These are phyloP conservation scores for Pheucticus melanocephalus DNA, from an alignment of 2,113 vertebrate species.

Conservation along the genomic window DNA sequence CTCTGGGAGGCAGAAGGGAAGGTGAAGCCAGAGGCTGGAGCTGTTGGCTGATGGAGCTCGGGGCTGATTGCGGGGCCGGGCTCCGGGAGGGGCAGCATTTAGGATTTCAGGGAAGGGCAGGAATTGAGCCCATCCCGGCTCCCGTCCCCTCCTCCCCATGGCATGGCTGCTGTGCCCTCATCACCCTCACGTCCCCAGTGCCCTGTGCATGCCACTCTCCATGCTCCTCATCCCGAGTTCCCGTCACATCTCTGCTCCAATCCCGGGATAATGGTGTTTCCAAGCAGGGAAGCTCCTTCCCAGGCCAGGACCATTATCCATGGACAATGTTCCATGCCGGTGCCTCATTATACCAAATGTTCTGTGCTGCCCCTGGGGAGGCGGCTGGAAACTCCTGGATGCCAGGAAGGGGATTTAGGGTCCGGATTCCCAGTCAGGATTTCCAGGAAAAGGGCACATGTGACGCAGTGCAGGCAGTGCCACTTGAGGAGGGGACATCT, in stretches of 20 bases:
- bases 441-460: background rate
- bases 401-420: background rate
- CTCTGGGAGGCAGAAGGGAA: constrained; percentile 12
- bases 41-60: constrained; percentile 6
- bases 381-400: background rate
- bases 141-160: constrained; percentile 11
- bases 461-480: background rate
- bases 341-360: constrained; percentile 62
- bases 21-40: background rate
- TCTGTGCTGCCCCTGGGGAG: background rate
- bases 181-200: constrained; percentile 11
- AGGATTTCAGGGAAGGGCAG: background rate
- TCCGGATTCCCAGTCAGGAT: background rate
- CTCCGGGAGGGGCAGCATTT: background rate
- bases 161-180: constrained; percentile 50
- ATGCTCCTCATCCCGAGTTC: constrained; percentile 27
- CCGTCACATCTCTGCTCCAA: background rate
- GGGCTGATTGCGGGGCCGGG: background rate
- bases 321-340: background rate
- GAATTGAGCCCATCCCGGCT: constrained; percentile 3
- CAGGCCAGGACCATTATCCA: constrained; percentile 24
- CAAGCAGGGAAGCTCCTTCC: background rate
- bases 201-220: constrained; percentile 29
- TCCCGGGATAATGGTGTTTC: constrained; percentile 37
- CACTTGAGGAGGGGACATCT: background rate